phyloP scores from a whole-genome alignment of 1,140 invertebrate genomes.

The Eulimnadia texana region DNA sequence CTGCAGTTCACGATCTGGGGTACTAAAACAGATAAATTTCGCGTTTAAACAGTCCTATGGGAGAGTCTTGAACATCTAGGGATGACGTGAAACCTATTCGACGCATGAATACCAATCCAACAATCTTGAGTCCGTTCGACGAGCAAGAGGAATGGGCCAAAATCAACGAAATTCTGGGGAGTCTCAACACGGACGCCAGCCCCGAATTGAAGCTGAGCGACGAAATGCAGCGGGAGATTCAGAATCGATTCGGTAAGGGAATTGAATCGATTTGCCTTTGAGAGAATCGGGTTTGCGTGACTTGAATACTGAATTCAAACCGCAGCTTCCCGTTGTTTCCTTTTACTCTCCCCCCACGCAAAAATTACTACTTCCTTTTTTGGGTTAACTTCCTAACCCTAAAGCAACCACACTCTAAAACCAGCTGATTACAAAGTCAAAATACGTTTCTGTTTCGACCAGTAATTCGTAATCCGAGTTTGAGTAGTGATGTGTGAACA shows the following conservation, averaged over 20 bases:
- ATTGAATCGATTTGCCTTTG: not conserved
- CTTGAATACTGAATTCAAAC: not conserved
- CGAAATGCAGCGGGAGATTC: slow-evolving; percentile 69
- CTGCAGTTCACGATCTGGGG: not conserved
- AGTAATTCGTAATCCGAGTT: too few relatives aligned
- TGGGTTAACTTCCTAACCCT: too few relatives aligned
- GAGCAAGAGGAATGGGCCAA: slow-evolving; percentile 88
- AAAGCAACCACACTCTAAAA: not conserved
- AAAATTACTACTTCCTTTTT: too few relatives aligned
- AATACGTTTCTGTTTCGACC: too few relatives aligned
- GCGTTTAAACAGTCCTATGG: too few relatives aligned
- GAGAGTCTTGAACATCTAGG: not conserved
- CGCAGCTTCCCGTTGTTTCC: not conserved
- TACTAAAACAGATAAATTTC: too few relatives aligned
- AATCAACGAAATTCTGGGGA: slow-evolving; percentile 85
- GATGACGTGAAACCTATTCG: not conserved
- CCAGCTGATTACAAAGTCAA: not conserved
- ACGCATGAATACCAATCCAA: slow-evolving; percentile 28
- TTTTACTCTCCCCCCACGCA: not conserved
- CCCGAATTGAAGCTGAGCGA: slow-evolving; percentile 48
- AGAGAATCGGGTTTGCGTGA: not conserved
- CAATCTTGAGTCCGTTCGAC: slow-evolving; percentile 73
- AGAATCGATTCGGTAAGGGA: slow-evolving; percentile 42
- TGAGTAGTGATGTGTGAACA: too few relatives aligned
- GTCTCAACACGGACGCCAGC: slow-evolving; percentile 65